Conservation (phyloP, 2,888 invertebrate genomes). For the Odontocerum albicorne region DNA sequence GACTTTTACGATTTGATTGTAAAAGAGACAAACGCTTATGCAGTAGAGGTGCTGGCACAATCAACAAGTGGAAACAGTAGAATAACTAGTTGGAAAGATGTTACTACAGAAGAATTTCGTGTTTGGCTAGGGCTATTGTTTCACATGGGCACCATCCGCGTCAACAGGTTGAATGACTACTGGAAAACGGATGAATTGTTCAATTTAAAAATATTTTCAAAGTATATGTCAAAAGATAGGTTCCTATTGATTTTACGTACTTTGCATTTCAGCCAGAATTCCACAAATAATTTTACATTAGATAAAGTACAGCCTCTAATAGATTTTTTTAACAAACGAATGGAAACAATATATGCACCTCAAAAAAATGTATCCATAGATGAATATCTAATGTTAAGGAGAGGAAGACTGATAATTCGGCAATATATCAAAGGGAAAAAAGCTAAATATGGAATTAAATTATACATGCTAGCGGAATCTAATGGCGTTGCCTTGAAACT, state of each 20-base stretch:
- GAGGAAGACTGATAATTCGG: constrained; percentile 12
- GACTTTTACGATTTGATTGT: neutral
- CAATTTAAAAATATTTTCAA: constrained; percentile 4
- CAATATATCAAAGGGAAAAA: constrained; percentile 12
- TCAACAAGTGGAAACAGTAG: too few relatives aligned
- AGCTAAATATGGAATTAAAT: constrained; percentile 18
- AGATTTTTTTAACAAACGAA: constrained; percentile 3
- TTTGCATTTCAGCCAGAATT: too few relatives aligned
- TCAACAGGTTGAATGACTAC: constrained; percentile 14
- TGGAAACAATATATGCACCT: constrained; percentile 3
- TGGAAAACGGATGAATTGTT: constrained; percentile 13
- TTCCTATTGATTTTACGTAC: constrained; percentile 2
- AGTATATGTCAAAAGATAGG: constrained; percentile 5
- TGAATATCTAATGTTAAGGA: constrained; percentile 8
- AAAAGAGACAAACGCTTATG: neutral
- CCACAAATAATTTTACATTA: too few relatives aligned
- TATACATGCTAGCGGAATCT: constrained; percentile 17
- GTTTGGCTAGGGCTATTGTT: constrained; percentile 12
- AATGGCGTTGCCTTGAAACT: constrained; percentile 7
- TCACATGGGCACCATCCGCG: constrained; percentile 17
- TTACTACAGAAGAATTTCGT: constrained; percentile 4
- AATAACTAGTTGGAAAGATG: constrained; percentile 7
- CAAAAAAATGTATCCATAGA: constrained; percentile 9
- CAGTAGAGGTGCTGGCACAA: too few relatives aligned
- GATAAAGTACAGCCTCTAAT: constrained; percentile 3